Percentiles rank a stretch among this genome's conserved stretches.
These are phyloP conservation scores for Lophochroa leadbeateri DNA, from an alignment of 2,113 vertebrate genomes.

Conservation along the genomic window DNA sequence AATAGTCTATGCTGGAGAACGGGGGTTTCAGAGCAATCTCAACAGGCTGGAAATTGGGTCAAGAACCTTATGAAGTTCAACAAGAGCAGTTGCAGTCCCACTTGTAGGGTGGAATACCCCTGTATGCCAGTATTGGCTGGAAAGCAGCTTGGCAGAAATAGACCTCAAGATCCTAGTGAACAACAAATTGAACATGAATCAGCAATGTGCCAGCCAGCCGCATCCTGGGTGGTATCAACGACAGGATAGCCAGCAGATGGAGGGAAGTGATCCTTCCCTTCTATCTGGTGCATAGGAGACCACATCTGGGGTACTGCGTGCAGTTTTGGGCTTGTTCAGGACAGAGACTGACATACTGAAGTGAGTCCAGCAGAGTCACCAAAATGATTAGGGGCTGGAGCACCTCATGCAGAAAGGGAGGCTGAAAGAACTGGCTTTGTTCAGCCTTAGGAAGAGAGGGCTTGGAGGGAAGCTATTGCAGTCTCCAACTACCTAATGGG, in stretches of 20 bases:
- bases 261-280: not conserved
- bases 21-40: not conserved
- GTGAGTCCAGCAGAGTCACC: not conserved
- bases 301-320: not conserved
- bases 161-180: not conserved
- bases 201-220: not conserved
- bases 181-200: not conserved
- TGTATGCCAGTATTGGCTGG: not conserved
- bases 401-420: not conserved
- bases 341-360: not conserved
- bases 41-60: not conserved
- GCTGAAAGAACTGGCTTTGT: not conserved
- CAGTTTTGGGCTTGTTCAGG: not conserved
- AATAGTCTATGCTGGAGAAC: not conserved
- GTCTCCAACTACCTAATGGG: not conserved
- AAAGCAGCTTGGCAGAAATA: not conserved
- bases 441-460: not conserved
- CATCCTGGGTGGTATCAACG: not conserved
- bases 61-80: not conserved
- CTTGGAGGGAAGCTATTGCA: not conserved
- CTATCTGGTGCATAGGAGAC: not conserved
- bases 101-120: not conserved
- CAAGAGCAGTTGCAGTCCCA: not conserved
- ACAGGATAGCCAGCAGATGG: not conserved
- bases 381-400: not conserved